Evolutionary conservation across 1,140 invertebrate genomes (phyloP), one percentile per base, ranked within the genome.

Genomic region (Dendroctonus valens): DNA sequence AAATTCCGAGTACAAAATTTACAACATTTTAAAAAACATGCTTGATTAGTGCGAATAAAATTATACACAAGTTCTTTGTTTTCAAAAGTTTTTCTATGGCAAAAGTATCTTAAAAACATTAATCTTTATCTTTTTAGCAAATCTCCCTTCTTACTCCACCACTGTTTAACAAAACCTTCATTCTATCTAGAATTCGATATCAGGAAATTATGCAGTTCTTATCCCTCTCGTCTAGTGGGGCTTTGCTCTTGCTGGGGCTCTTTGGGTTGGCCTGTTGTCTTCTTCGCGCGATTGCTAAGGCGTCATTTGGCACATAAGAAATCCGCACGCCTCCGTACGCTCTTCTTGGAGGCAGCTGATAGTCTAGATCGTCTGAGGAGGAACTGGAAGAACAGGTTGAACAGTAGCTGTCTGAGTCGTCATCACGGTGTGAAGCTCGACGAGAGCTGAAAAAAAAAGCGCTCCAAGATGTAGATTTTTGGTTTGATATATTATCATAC

Each of bases 291-390:
- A 88, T 90, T 9, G 91, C 91, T 12, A 94, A 81, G 0, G 91
- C 89, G 78, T 94, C 92, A 76, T 93, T 94, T 67, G 91, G 92
- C 65, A 95, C 91, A 79, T 94, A 95, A 7, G 91, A 92, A 68
- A 94, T 92, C 50, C 92, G 79, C 4, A 93, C 92, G 53, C 91
- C 91, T 41, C 91, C 91, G 76, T 93, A 94, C 9, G 91, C 90
- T 72, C 89, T 81, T 71, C 91, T 79, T 5, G 92, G 92, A 51
- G 94, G 76, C 48, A 91, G 85, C 76, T 94, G 93, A 59, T 90
- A 90, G 70, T 90, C 87, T 48, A 91, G 86, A 50, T 93, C 92
- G 50, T 91, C 91, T 46, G 91, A 91, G 9, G 91, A 92, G 62
- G 86, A 89, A 12, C 90, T 92, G 1, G 87, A 89, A 2, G 91